Base-by-base conservation (phyloP, 2,888 invertebrate genomes). In the Steinernema hermaphroditum region DNA sequence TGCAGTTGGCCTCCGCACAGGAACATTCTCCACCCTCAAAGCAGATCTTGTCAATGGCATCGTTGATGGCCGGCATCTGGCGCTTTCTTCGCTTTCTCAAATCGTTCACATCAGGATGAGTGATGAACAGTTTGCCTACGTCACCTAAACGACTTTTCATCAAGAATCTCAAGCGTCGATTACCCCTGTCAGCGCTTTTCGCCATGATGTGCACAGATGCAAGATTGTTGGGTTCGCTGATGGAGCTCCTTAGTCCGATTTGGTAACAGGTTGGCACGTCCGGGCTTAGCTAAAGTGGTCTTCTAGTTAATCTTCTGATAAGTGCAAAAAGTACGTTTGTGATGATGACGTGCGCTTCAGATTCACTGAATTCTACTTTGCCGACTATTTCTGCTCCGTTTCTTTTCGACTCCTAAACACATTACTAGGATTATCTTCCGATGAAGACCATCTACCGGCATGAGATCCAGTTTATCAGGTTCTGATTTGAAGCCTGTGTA, bases 401-500 rank as follows among this genome's bases (percentile, higher is more conserved):
- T 46, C 46, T 46, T n/a, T n/a, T 49, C 14, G 49, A 49, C 6
- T 19, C 19, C 49, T 49, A 19, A 49, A 49, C n/a, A n/a, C n/a
- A 49, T 49, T 19, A 9, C 9, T 49, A 12, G 12, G 19, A 16
- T 49, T 49, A 6, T 49, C 19, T 16, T 16, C 6, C 14, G 6
- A 6, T 49, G n/a, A n/a, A n/a, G n/a, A n/a, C n/a, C n/a, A n/a
- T 6, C 54, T 27, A 54, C 54, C 54, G 22, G 8, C 54, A 22
- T 54, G 22, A 54, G 54, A 2, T 22, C 24, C 4, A 54, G 24
- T 22, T 27, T 9, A 27, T 4, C 29, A 6, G 54, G 54, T 14
- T 2, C 4, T 6, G 54, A 54, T 27, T 54, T 76, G 75, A 82
- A 85, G 2, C 82, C 82, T 0, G 85, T 85, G 74, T 78, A 84